These are phyloP conservation scores for Galaxea fascicularis DNA, from an alignment of 92 coral and sea anemone species.

Conservation along the genomic window DNA sequence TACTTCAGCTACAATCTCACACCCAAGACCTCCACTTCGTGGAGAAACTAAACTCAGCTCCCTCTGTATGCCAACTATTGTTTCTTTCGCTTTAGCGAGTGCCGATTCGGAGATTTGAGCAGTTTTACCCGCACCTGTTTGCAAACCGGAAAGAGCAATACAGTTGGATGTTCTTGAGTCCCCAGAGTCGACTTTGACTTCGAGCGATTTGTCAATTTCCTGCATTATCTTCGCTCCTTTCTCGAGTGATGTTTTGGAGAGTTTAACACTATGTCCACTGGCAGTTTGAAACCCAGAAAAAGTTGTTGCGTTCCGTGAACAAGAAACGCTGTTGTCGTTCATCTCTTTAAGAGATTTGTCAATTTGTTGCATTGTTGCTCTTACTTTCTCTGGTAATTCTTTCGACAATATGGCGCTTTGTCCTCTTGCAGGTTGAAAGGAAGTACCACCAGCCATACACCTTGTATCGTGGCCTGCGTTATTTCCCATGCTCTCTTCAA, in stretches of 20 bases:
- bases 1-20: neutral
- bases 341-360: neutral
- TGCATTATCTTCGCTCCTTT: conserved; percentile 60
- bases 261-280: conserved; percentile 57
- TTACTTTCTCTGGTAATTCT: conserved; percentile 59
- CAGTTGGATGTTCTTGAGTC: neutral
- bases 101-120: conserved; percentile 79
- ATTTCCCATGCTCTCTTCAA: neutral
- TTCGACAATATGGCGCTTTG: conserved; percentile 57
- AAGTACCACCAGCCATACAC: neutral
- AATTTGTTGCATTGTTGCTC: conserved; percentile 16
- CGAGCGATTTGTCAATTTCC: conserved; percentile 8
- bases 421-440: conserved; percentile 66
- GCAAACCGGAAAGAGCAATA: conserved; percentile 54
- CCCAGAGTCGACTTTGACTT: neutral
- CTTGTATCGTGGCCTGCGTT: neutral
- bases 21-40: neutral
- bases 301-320: neutral
- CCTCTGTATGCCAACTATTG: conserved; percentile 39
- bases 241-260: conserved; percentile 63
- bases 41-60: conserved; percentile 12
- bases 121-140: conserved; percentile 82
- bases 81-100: conserved; percentile 68
- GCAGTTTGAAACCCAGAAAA: conserved; percentile 75
- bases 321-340: neutral